A percentile compares a stretch with the other conserved stretches of the same genome.
Evolutionary conservation across 2,888 invertebrate species (phyloP).

Genomic region (Mongoloraphidia duomilia): DNA sequence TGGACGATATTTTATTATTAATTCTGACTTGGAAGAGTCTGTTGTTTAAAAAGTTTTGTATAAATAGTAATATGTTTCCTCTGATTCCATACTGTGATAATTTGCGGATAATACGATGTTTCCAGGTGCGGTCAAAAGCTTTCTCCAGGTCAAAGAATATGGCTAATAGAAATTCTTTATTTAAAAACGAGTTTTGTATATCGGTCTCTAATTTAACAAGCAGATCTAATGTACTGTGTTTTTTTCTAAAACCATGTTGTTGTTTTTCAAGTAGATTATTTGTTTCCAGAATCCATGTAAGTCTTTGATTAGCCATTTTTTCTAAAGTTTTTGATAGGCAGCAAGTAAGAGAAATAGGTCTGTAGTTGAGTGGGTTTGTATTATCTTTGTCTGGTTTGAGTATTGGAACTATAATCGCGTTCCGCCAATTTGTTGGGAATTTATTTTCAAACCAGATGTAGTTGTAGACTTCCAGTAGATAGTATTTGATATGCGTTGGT

Average conservation of each 20-base stretch:
- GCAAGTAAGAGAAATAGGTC: conserved; percentile 5
- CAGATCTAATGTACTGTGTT: conserved; percentile 10
- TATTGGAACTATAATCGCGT: conserved; percentile 3
- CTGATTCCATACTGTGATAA: conserved; percentile 5
- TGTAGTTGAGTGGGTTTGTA: background rate
- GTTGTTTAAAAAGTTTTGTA: too few species aligned
- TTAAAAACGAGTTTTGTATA: too few species aligned
- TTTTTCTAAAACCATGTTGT: conserved; percentile 11
- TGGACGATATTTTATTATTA: background rate
- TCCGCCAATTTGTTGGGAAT: conserved; percentile 2
- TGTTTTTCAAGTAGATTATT: conserved; percentile 7
- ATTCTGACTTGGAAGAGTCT: background rate
- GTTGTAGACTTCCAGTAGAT: conserved; percentile 4
- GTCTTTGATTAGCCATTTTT: conserved; percentile 4
- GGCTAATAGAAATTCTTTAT: conserved; percentile 10
- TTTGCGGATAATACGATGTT: conserved; percentile 8
- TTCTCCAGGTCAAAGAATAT: conserved; percentile 11
- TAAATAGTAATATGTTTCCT: too few species aligned
- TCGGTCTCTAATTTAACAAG: conserved; percentile 9
- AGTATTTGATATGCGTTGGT: background rate
- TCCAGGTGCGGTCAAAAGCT: too few species aligned
- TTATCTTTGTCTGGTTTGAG: background rate
- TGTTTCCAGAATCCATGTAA: conserved; percentile 9
- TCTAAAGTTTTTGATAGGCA: conserved; percentile 3
- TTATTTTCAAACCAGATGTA: conserved; percentile 1